phyloP scores from a whole-genome alignment of 2,797 vertebrate genomes.

The Coreius guichenoti region DNA sequence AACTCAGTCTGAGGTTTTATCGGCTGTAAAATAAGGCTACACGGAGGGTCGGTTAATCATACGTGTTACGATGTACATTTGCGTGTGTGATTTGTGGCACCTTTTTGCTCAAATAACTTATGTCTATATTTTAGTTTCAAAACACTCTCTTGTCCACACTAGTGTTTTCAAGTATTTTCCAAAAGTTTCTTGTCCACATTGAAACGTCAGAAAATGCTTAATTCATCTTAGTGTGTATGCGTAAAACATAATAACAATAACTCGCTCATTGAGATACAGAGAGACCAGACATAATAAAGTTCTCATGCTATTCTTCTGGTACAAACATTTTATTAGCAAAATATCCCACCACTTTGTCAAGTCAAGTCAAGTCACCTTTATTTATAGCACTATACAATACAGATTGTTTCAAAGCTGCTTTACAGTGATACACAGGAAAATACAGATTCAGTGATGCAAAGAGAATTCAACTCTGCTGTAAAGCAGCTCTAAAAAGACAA shows the following conservation, averaged over 20 bases:
- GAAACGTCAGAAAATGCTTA: background rate
- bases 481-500: no score
- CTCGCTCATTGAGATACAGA: background rate
- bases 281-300: background rate
- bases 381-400: background rate
- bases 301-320: background rate
- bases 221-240: background rate
- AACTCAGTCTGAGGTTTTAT: constrained; percentile 6
- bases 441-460: background rate
- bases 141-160: background rate
- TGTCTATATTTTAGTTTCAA: background rate
- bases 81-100: background rate
- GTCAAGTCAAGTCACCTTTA: background rate
- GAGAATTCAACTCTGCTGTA: background rate
- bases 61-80: constrained; percentile 19
- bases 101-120: background rate
- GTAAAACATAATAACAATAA: background rate
- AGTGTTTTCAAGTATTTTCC: background rate
- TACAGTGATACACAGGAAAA: background rate
- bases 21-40: constrained; percentile 3
- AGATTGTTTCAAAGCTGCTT: background rate
- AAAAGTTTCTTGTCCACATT: background rate
- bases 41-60: background rate
- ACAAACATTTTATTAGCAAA: background rate
- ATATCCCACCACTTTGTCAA: background rate